Evolutionary conservation across 2,888 invertebrate genomes (phyloP).

Genomic region (Xestia xanthographa): DNA sequence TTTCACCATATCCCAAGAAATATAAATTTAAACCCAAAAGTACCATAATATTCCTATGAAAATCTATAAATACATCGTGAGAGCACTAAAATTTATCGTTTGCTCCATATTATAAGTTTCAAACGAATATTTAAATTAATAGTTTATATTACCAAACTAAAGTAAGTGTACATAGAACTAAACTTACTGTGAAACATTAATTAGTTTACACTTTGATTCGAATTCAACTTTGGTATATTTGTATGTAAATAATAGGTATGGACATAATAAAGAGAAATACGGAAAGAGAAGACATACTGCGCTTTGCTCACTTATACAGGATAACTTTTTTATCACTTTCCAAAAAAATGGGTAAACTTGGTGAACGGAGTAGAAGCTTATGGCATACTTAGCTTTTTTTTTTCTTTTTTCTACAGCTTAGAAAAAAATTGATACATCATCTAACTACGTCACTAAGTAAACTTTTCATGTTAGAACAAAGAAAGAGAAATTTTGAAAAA

Average conservation of each 20-base stretch:
- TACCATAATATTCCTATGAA: constrained; percentile 1
- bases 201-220: neutral
- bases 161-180: neutral
- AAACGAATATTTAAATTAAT: neutral
- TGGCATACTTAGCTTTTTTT: too few species aligned
- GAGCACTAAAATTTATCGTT: neutral
- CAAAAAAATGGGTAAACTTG: too few species aligned
- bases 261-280: neutral
- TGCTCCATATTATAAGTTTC: neutral
- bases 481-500: too few species aligned
- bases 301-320: neutral
- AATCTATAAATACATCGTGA: neutral
- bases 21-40: neutral
- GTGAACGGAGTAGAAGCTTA: too few species aligned
- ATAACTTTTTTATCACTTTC: too few species aligned
- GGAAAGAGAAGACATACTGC: neutral
- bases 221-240: neutral
- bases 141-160: neutral
- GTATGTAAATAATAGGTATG: neutral
- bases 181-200: constrained; percentile 19
- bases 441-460: too few species aligned
- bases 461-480: too few species aligned
- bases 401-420: too few species aligned
- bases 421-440: too few species aligned
- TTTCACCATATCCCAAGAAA: too few species aligned